A percentile compares a stretch with the other conserved stretches of the same genome.
Conservation (phyloP, 2,888 invertebrate species). For the Meteorus cinctellus region DNA sequence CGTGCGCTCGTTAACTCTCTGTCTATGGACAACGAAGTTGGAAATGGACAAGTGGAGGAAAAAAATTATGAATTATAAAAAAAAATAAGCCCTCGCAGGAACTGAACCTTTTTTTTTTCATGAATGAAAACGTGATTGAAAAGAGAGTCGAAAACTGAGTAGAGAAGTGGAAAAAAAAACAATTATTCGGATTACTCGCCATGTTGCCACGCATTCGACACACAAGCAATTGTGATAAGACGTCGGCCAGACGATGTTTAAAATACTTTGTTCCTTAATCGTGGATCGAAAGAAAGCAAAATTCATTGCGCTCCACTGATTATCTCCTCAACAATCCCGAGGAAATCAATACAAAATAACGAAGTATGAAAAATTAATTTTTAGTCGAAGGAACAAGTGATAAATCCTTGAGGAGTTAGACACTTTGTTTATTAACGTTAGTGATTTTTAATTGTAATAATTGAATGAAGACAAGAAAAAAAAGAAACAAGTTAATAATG, state of each 20-base stretch:
- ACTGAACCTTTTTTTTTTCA: not conserved
- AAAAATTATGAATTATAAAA: not conserved
- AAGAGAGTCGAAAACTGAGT: slow-evolving; percentile 12
- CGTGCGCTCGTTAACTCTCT: slow-evolving; percentile 34
- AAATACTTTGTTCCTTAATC: slow-evolving; percentile 69
- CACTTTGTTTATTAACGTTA: slow-evolving; percentile 68
- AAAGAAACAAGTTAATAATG: slow-evolving; percentile 26
- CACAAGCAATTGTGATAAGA: slow-evolving; percentile 70
- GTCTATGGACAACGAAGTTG: not conserved
- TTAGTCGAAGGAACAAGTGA: slow-evolving; percentile 32
- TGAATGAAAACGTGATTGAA: slow-evolving; percentile 18
- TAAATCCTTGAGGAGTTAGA: slow-evolving; percentile 56
- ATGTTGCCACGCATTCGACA: slow-evolving; percentile 55
- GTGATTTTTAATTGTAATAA: slow-evolving; percentile 69
- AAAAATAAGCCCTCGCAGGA: not conserved
- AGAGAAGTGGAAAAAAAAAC: slow-evolving; percentile 31
- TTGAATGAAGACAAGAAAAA: slow-evolving; percentile 17
- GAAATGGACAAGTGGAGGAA: not conserved
- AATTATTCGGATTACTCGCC: slow-evolving; percentile 51
- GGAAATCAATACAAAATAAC: slow-evolving; percentile 22
- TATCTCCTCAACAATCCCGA: not conserved
- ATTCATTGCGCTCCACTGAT: slow-evolving; percentile 44
- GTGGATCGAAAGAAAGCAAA: slow-evolving; percentile 56
- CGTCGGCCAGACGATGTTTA: slow-evolving; percentile 65
- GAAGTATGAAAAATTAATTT: slow-evolving; percentile 28